These are phyloP conservation scores for Aphelenchoides avenae DNA, from an alignment of 1,140 invertebrate species.

Conservation along the genomic window DNA sequence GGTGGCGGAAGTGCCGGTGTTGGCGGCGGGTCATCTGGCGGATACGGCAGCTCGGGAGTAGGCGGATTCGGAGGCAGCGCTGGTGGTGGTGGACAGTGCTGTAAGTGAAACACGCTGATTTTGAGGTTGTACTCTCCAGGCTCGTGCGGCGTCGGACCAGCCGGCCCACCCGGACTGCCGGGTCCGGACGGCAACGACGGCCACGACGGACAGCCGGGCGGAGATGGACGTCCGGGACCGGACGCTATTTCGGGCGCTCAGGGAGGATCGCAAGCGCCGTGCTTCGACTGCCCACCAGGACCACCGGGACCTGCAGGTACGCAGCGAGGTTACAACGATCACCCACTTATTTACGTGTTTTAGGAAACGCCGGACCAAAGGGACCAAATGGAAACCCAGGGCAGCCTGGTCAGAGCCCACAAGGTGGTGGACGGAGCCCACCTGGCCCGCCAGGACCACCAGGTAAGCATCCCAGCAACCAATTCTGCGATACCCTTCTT, in stretches of 20 bases:
- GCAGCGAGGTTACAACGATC: constrained; percentile 13
- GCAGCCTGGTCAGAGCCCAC: constrained; percentile 20
- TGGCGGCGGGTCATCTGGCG: too few species aligned
- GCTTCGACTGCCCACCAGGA: constrained; percentile 21
- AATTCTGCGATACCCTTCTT: too few species aligned
- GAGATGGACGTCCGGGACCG: constrained; percentile 16
- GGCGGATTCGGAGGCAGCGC: too few species aligned
- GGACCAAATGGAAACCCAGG: constrained; percentile 29
- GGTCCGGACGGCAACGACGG: constrained; percentile 30
- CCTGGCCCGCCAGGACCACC: constrained; percentile 16
- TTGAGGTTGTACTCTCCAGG: constrained; percentile 18
- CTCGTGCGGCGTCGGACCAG: constrained; percentile 35
- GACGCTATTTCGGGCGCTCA: constrained; percentile 12
- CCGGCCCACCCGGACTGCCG: constrained; percentile 40
- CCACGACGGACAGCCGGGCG: constrained; percentile 18
- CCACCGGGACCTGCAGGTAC: too few species aligned
- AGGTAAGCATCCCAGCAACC: too few species aligned
- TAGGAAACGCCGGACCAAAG: constrained; percentile 13
- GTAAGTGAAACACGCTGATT: too few species aligned
- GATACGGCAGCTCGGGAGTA: constrained; percentile 24
- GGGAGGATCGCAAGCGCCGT: constrained; percentile 1
- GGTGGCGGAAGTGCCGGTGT: too few species aligned
- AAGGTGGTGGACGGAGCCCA: constrained; percentile 32
- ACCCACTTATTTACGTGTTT: neutral
- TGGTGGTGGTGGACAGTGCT: too few species aligned